These are phyloP conservation scores for Horisme vitalbata DNA, from an alignment of 2,888 invertebrate genomes.

Conservation along the genomic window DNA sequence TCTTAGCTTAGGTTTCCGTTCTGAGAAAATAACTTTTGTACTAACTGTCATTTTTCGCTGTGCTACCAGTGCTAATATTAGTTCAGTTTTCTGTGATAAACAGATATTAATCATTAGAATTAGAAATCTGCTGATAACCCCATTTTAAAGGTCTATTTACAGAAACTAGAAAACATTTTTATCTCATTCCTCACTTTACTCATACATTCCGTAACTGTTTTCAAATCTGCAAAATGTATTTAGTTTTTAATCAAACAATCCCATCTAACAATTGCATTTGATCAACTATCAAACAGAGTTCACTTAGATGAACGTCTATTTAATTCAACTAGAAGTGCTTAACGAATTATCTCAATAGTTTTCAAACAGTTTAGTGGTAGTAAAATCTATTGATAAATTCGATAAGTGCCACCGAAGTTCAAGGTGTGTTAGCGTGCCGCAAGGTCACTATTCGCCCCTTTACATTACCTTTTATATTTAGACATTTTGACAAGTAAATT, in stretches of 20 bases:
- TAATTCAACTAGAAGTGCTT: constrained; percentile 17
- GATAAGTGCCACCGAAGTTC: constrained; percentile 30
- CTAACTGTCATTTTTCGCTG: neutral
- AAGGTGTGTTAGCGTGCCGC: constrained; percentile 33
- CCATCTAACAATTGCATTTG: neutral
- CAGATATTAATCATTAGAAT: too few species aligned
- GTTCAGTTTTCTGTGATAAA: too few species aligned
- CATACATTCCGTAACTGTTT: too few species aligned
- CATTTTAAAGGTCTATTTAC: too few species aligned
- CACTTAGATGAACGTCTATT: neutral
- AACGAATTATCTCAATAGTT: constrained; percentile 26
- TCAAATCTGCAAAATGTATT: too few species aligned
- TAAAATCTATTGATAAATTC: constrained; percentile 35
- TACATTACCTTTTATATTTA: constrained; percentile 18
- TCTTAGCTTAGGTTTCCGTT: constrained; percentile 22
- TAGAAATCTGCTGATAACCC: too few species aligned
- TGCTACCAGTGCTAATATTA: neutral
- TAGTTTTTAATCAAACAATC: too few species aligned
- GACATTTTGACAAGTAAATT: constrained; percentile 10
- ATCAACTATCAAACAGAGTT: neutral
- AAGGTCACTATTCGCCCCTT: constrained; percentile 29
- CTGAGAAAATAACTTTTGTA: constrained; percentile 1
- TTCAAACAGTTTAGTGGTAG: constrained; percentile 24
- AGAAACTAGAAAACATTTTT: too few species aligned
- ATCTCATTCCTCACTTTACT: too few species aligned